Evolutionary conservation across 2,797 vertebrate genomes (phyloP), one percentile per base, ranked within the genome.

Genomic region (Argentina silus): DNA sequence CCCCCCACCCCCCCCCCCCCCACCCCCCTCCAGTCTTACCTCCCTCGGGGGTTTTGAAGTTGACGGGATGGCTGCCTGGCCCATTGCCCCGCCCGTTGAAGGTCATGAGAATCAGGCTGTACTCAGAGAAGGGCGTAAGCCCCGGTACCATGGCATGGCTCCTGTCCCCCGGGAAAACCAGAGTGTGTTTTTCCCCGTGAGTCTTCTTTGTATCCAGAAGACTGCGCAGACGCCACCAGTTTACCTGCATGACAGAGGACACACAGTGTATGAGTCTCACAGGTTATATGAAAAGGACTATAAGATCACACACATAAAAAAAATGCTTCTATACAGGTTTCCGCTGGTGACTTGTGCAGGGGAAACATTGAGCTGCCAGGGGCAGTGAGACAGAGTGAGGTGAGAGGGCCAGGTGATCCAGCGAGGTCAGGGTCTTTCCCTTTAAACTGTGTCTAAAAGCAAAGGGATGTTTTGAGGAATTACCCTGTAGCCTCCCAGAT

Each of bases 41-140:
- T 97, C 97, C 97, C 93, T 99, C 97, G 12, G 95, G 96, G 75
- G 97, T 99, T 85, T 94, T 95, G 89, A 99, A 98, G 79, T 87
- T 85, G 78, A 96, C 77, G 0, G 94, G 84, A 72, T 94, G 92
- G 84, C 97, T 99, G 86, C 95, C 96, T 0, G 98, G 98, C 17
- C 98, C 96, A 19, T 94, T 94, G 71, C 98, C 98, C 86, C 94
- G 93, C 72, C 95, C 91, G 70, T 97, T 99, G 88, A 96, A 99
- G 86, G 95, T 96, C 90, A 93, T 91, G 76, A 98, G 95, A 0
- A 94, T 96, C 78, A 99, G 89, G 79, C 70, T 93, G 89, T 98
- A 99, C 92, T 98, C 96, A 10, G 96, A 97, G 86, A 96, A 98
- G 21, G 97, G 94, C 5, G 90, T 94, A 1, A 99, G 92, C 2